A percentile compares a stretch with the other conserved stretches of the same genome.
phyloP scores from a whole-genome alignment of 1,140 invertebrate species.

The Hypothenemus hampei region DNA sequence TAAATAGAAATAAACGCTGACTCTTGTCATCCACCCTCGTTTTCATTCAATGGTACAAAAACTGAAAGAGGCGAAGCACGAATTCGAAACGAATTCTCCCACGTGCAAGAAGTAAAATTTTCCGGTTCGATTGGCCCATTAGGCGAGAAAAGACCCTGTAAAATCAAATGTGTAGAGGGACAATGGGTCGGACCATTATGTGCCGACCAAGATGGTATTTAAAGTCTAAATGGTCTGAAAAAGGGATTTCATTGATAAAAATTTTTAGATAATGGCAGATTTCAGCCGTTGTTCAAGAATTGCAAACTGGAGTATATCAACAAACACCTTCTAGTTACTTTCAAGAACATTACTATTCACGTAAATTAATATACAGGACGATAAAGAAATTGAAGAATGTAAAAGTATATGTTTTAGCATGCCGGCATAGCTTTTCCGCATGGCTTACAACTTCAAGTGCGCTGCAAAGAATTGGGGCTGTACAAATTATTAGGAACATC shows the following conservation, averaged over 20 bases:
- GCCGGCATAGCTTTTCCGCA: slow-evolving; percentile 53
- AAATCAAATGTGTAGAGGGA: slow-evolving; percentile 74
- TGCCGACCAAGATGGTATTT: slow-evolving; percentile 49
- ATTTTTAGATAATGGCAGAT: slow-evolving; percentile 46
- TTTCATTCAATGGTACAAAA: slow-evolving; percentile 40
- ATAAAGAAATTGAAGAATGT: not conserved
- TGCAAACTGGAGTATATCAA: slow-evolving; percentile 55
- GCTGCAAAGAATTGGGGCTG: slow-evolving; percentile 73
- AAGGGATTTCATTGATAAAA: slow-evolving; percentile 9
- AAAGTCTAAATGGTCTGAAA: not conserved
- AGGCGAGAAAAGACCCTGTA: slow-evolving; percentile 65
- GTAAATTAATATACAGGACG: slow-evolving; percentile 34
- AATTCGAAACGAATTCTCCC: slow-evolving; percentile 38
- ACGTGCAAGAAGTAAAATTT: slow-evolving; percentile 59
- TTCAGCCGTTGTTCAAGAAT: slow-evolving; percentile 56
- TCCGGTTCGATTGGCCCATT: slow-evolving; percentile 62
- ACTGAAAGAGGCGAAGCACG: slow-evolving; percentile 38
- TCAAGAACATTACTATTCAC: slow-evolving; percentile 51
- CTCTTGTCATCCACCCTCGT: slow-evolving; percentile 39
- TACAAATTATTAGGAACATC: slow-evolving; percentile 73
- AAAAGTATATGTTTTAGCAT: slow-evolving; percentile 20
- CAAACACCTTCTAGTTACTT: slow-evolving; percentile 51
- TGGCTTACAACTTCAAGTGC: slow-evolving; percentile 62
- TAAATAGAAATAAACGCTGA: slow-evolving; percentile 37
- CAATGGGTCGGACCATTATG: slow-evolving; percentile 75